phyloP scores from a whole-genome alignment of 2,113 vertebrate species.

The Mus spicilegus region DNA sequence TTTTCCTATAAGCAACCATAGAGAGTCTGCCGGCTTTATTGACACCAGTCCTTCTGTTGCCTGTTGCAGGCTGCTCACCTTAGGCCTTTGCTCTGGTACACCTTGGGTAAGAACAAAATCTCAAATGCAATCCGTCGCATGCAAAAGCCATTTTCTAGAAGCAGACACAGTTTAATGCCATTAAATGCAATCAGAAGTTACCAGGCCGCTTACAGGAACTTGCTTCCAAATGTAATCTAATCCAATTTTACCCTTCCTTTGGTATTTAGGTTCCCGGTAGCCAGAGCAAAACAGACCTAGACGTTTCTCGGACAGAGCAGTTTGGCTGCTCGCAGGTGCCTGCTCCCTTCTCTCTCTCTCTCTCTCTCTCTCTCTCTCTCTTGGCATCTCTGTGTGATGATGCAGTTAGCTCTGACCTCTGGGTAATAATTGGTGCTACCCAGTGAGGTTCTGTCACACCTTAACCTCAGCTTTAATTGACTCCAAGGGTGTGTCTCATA shows the following conservation, averaged over 20 bases:
- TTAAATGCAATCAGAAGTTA: slow-evolving; percentile 78
- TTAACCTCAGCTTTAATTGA: neutral
- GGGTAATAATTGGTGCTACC: neutral
- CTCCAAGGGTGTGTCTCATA: neutral
- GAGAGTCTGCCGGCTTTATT: slow-evolving; percentile 20
- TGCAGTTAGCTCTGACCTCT: neutral
- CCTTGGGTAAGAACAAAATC: neutral
- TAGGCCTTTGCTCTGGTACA: neutral
- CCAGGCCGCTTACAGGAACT: slow-evolving; percentile 74
- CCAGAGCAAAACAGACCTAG: neutral
- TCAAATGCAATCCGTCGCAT: slow-evolving; percentile 27
- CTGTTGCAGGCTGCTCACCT: neutral
- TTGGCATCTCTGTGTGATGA: neutral
- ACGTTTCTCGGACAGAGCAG: slow-evolving; percentile 73
- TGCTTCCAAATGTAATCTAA: slow-evolving; percentile 79
- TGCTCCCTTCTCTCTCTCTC: neutral
- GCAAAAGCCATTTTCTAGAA: slow-evolving; percentile 69
- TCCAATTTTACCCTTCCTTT: slow-evolving; percentile 76
- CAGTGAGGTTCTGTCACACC: neutral
- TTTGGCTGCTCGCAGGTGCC: slow-evolving; percentile 26
- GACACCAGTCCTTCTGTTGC: neutral
- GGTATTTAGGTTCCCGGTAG: slow-evolving; percentile 70
- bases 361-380: neutral
- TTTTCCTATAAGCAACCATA: neutral
- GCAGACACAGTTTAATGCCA: slow-evolving; percentile 70